Conservation (phyloP, 1,140 invertebrate genomes). For the Tigriopus japonicus region DNA sequence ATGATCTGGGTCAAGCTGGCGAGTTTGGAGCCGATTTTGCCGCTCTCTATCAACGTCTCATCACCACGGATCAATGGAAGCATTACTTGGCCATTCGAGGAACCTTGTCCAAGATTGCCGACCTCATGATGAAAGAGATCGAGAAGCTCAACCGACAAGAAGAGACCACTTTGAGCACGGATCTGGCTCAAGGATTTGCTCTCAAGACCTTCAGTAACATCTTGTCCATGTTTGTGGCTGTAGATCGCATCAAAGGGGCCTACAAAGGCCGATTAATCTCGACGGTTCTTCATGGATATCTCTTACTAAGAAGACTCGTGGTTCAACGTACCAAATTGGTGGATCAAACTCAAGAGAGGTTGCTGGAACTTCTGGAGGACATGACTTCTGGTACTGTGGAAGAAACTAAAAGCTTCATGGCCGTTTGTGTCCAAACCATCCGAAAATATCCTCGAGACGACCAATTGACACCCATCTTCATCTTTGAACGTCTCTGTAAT, state of each 20-base stretch:
- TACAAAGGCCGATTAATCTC: constrained; percentile 76
- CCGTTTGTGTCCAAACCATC: constrained; percentile 86
- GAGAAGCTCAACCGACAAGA: constrained; percentile 62
- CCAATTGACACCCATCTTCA: constrained; percentile 82
- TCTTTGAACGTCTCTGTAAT: constrained; percentile 85
- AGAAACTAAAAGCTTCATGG: constrained; percentile 92
- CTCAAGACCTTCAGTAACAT: constrained; percentile 70
- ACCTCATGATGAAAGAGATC: constrained; percentile 69
- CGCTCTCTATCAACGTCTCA: constrained; percentile 59
- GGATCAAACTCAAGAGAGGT: constrained; percentile 88
- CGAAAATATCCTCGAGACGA: constrained; percentile 70
- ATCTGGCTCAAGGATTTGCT: constrained; percentile 73
- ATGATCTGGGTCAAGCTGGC: constrained; percentile 59
- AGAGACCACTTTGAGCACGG: constrained; percentile 75
- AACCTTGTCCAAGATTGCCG: constrained; percentile 59
- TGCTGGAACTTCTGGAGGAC: constrained; percentile 81
- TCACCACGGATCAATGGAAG: constrained; percentile 47
- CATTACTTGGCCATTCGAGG: constrained; percentile 65
- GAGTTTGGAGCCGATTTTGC: constrained; percentile 84
- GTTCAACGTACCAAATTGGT: constrained; percentile 85
- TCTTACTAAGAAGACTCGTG: constrained; percentile 68
- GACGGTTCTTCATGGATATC: constrained; percentile 76
- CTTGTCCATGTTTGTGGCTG: constrained; percentile 61
- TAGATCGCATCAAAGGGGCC: constrained; percentile 52
- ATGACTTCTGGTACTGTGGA: constrained; percentile 90